Base-by-base conservation (phyloP, 1,140 invertebrate species). In the Ruditapes philippinarum region DNA sequence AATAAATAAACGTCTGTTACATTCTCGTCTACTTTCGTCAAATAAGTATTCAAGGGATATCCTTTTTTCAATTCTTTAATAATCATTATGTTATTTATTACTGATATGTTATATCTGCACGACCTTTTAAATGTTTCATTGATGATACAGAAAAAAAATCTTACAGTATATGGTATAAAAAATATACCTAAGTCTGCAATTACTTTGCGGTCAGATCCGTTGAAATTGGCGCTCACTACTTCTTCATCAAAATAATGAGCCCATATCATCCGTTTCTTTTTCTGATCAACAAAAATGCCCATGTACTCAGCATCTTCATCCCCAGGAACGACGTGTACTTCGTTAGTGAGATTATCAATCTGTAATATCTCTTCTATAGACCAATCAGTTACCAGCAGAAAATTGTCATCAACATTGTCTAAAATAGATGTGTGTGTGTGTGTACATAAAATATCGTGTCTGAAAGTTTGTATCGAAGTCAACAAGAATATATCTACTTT, bases 351-450 rank as follows among this genome's bases (percentile, higher is more conserved):
- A 11, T 57, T 28, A 19, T 31, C 49, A 25, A 79, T 79, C 33
- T 79, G 76, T 2, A 31, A 28, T 5, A 79, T 79, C 22, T 49
- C 76, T 12, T 51, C 33, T 9, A 31, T 25, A 7, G 76, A 57
- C 51, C 76, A 51, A 22, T 79, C 76, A 54, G 42, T 54, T 9
- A 79, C 76, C 1, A 78, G 74, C 0, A 51, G 11, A 42, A 78
- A 78, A 36, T 78, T 45, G 28, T 42, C 38, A 5, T 4, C 51
- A 25, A 78, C 19, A n/a, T n/a, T n/a, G n/a, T n/a, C n/a, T n/a
- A n/a, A n/a, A n/a, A n/a, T n/a, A n/a, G n/a, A n/a, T n/a, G n/a
- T n/a, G n/a, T n/a, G n/a, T n/a, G n/a, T n/a, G n/a, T n/a, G n/a
- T n/a, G n/a, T n/a, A n/a, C n/a, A n/a, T n/a, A n/a, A n/a, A n/a